These are phyloP conservation scores for Ptilorrhoa leucosticta DNA, from an alignment of 2,113 vertebrate genomes.

Conservation along the genomic window DNA sequence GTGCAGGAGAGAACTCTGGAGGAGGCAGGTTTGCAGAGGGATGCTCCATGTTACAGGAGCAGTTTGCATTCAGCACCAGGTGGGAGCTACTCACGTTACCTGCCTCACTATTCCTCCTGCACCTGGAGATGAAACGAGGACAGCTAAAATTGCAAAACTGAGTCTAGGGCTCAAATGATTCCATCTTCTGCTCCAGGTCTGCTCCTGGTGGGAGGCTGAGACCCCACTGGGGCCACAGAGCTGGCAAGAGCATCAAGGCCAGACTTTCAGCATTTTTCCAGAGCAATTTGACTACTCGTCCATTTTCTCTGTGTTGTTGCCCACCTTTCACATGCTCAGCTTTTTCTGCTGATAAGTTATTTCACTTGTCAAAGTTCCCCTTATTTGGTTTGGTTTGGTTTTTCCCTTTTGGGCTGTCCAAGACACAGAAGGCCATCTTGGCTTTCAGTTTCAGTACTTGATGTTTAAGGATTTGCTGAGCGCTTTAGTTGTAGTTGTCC, in stretches of 20 bases:
- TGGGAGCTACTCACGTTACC: rapidly evolving
- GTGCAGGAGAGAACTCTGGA: neutral
- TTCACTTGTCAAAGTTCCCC: neutral
- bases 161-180: neutral
- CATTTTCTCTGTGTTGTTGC: neutral
- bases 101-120: neutral
- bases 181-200: neutral
- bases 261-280: neutral
- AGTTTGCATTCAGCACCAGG: neutral
- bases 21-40: neutral
- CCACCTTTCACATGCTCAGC: neutral
- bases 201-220: neutral
- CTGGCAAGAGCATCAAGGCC: neutral
- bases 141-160: neutral
- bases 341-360: neutral
- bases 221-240: neutral
- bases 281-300: neutral
- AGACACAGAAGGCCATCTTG: neutral
- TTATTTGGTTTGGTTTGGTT: neutral
- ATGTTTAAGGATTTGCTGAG: neutral
- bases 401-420: neutral
- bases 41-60: neutral
- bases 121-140: neutral
- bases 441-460: neutral
- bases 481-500: neutral